Conservation (phyloP, 2,113 vertebrate species). For the Motacilla alba region DNA sequence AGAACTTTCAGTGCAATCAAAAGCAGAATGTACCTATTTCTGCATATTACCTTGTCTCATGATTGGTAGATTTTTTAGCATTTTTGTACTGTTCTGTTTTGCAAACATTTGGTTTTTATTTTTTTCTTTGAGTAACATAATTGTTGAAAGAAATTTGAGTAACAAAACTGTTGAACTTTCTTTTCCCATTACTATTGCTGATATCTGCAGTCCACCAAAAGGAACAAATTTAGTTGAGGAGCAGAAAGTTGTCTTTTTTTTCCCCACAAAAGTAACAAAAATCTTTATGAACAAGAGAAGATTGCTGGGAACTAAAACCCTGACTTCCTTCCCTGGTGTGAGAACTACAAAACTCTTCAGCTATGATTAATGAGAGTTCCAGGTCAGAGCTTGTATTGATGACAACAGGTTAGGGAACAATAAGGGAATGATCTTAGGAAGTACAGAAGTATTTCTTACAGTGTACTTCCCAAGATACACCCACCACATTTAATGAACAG, state of each 20-base stretch:
- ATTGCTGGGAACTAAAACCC: neutral
- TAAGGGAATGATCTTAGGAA: neutral
- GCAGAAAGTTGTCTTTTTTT: neutral
- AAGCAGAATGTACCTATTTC: neutral
- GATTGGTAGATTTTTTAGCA: neutral
- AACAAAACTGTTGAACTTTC: neutral
- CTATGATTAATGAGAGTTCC: neutral
- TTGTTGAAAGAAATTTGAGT: neutral
- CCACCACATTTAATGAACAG: neutral
- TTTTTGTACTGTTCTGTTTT: neutral
- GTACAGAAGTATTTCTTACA: neutral
- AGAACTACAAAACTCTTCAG: neutral
- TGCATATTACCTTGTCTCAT: neutral
- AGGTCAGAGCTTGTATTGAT: neutral
- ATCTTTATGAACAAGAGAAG: neutral
- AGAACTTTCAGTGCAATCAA: neutral
- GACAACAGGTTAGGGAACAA: neutral
- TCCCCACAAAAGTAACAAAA: neutral
- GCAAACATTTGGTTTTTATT: neutral
- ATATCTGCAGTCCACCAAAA: neutral
- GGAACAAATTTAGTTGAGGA: neutral
- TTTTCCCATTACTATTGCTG: neutral
- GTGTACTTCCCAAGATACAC: neutral
- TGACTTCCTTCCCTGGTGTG: neutral
- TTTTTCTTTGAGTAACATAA: neutral